Conservation (phyloP, 2,888 invertebrate genomes). For the Acleris emargana region DNA sequence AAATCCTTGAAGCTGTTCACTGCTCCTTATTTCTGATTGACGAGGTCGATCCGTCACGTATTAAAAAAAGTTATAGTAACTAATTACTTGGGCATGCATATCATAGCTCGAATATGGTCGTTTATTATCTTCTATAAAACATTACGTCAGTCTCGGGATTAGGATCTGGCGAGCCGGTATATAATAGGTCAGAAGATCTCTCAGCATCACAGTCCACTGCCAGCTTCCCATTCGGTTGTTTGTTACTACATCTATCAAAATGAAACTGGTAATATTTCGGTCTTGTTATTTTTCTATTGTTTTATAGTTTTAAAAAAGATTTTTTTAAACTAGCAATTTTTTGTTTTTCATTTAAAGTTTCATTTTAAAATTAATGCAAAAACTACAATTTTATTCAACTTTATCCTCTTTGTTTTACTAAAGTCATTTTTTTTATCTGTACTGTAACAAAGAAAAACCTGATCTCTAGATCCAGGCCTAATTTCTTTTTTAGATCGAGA, state of each 20-base stretch:
- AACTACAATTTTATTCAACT: too few species aligned
- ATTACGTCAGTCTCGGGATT: slow-evolving; percentile 72
- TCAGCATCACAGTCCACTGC: slow-evolving; percentile 50
- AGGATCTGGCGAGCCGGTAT: slow-evolving; percentile 62
- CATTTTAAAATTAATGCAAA: too few species aligned
- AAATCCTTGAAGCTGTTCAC: slow-evolving; percentile 59
- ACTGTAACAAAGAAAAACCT: background rate
- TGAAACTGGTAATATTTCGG: slow-evolving; percentile 73
- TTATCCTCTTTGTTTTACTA: too few species aligned
- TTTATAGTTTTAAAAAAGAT: too few species aligned
- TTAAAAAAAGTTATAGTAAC: slow-evolving; percentile 55
- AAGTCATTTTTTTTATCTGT: background rate
- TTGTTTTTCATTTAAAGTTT: too few species aligned
- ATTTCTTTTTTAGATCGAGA: slow-evolving; percentile 31
- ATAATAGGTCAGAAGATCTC: slow-evolving; percentile 65
- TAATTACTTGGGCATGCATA: slow-evolving; percentile 67
- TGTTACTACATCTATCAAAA: slow-evolving; percentile 46
- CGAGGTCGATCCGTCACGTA: slow-evolving; percentile 64
- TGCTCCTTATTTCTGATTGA: slow-evolving; percentile 56
- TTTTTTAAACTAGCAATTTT: too few species aligned
- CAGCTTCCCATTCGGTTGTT: slow-evolving; percentile 56
- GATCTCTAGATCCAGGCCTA: slow-evolving; percentile 18
- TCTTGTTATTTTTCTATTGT: slow-evolving; percentile 32
- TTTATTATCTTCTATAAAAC: slow-evolving; percentile 55
- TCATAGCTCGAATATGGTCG: slow-evolving; percentile 54